These are phyloP conservation scores for Bombylius discolor DNA, from an alignment of 2,888 invertebrate species.

Conservation along the genomic window DNA sequence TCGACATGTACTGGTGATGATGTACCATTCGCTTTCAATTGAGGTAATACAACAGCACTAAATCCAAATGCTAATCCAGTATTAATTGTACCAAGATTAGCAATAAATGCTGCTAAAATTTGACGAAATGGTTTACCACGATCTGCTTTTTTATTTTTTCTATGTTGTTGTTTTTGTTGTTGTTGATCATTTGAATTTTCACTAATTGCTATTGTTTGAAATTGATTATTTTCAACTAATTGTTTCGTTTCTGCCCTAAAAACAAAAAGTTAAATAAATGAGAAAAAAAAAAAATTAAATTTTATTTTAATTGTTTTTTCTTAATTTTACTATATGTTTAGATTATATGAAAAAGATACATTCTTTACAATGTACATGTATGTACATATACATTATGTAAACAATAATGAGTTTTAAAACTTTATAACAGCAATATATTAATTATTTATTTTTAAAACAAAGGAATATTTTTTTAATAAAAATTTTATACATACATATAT, in stretches of 20 bases:
- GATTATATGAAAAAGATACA: neutral
- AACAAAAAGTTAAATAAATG: neutral
- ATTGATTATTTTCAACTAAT: no score
- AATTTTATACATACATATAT: no score
- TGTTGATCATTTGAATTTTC: neutral
- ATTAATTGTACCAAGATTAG: conserved; percentile 54
- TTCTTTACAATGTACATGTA: neutral
- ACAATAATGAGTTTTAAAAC: no score
- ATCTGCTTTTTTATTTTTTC: neutral
- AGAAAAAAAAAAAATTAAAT: neutral
- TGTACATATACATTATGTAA: neutral
- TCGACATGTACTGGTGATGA: conserved; percentile 42
- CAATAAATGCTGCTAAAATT: conserved; percentile 49
- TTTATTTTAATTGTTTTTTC: neutral
- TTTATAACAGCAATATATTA: no score
- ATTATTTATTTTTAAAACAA: no score
- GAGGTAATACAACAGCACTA: conserved; percentile 52
- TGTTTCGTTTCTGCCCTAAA: neutral
- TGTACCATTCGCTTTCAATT: conserved; percentile 40
- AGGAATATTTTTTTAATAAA: no score
- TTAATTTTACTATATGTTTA: neutral
- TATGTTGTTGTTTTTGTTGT: no score
- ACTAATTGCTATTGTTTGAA: neutral
- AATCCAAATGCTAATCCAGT: conserved; percentile 59
- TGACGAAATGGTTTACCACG: conserved; percentile 42